These are phyloP conservation scores for Vombatus ursinus DNA, from an alignment of 2,113 vertebrate genomes.

Conservation along the genomic window DNA sequence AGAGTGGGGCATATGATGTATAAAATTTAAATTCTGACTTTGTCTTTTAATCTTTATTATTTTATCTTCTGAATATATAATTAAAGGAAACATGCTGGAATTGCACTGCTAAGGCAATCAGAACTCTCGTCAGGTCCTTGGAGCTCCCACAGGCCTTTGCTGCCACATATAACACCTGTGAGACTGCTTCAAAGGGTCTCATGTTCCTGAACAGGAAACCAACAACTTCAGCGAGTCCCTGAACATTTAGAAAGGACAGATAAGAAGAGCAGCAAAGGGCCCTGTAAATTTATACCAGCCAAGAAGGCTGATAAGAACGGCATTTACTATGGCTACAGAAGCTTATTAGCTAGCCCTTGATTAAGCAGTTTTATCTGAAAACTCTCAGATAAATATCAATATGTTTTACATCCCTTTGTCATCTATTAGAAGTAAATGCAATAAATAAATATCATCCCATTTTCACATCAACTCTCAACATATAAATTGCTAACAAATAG, in stretches of 20 bases:
- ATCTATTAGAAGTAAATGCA: constrained; percentile 18
- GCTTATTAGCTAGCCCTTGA: not conserved
- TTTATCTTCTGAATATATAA: not conserved
- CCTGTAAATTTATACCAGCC: constrained; percentile 50
- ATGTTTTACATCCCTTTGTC: not conserved
- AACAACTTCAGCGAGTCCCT: constrained; percentile 14
- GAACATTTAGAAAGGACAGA: constrained; percentile 57
- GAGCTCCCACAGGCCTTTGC: not conserved
- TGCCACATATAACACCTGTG: constrained; percentile 63
- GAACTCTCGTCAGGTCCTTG: constrained; percentile 41
- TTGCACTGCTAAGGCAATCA: constrained; percentile 9
- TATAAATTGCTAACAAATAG: not conserved
- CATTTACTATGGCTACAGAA: not conserved
- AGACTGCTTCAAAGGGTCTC: constrained; percentile 38
- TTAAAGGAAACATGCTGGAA: not conserved
- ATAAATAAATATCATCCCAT: constrained; percentile 27
- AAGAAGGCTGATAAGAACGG: constrained; percentile 35
- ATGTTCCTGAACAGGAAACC: constrained; percentile 56
- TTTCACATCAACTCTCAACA: not conserved
- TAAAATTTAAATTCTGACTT: not conserved
- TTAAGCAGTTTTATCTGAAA: not conserved
- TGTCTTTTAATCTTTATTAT: constrained; percentile 7
- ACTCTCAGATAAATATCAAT: not conserved
- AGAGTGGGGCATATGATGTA: not conserved
- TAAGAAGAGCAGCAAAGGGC: constrained; percentile 46